These are phyloP conservation scores for Crypturellus tataupa DNA, from an alignment of 2,797 vertebrate species.

Conservation along the genomic window DNA sequence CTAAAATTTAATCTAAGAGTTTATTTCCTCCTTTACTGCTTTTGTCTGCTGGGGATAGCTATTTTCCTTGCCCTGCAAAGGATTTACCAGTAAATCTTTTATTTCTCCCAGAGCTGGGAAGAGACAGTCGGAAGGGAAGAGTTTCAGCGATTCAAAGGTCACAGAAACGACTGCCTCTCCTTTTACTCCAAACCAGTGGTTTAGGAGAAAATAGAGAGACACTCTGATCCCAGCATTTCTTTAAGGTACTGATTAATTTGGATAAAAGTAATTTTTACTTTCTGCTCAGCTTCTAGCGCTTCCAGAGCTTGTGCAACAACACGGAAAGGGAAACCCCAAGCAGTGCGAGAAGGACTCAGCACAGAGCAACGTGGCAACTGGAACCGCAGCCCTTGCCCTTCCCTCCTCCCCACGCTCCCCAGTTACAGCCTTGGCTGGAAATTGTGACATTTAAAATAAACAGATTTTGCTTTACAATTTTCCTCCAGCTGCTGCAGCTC, in stretches of 20 bases:
- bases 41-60: constrained; percentile 27
- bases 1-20: constrained; percentile 61
- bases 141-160: not conserved
- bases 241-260: not conserved
- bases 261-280: constrained; percentile 8
- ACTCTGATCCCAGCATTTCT: not conserved
- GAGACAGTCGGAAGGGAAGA: constrained; percentile 11
- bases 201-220: not conserved
- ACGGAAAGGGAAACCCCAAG: constrained; percentile 17
- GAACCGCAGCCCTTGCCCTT: too few species aligned
- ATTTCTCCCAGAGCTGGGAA: not conserved
- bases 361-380: fast-evolving
- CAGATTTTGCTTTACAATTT: not conserved
- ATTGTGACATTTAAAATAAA: not conserved
- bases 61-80: constrained; percentile 13
- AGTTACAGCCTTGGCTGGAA: not conserved
- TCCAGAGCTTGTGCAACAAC: not conserved
- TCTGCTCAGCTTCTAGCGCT: not conserved
- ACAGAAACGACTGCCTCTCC: not conserved
- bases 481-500: too few species aligned
- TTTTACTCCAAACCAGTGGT: not conserved
- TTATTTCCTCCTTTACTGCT: constrained; percentile 66
- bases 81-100: constrained; percentile 26
- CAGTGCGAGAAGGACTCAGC: not conserved
- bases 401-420: not conserved